Evolutionary conservation across 1,140 invertebrate species (phyloP), one percentile per base, ranked within the genome.

Genomic region (Drosophila biarmipes): DNA sequence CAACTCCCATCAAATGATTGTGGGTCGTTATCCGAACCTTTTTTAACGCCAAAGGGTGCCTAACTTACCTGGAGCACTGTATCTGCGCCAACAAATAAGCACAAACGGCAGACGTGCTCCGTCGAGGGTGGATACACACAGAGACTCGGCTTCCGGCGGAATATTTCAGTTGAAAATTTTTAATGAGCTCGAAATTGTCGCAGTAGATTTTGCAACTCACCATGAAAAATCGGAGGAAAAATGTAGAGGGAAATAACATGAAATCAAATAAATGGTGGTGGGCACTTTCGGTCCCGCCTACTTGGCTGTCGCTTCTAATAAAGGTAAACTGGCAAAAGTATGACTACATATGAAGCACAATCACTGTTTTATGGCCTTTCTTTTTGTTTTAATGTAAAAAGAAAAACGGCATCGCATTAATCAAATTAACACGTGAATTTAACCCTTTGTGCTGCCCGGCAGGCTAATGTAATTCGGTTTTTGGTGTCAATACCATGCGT

Each of bases 91-190:
- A 68, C 72, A 76, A 76, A 55, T 55, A 56, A 67, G 73, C 35
- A 57, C 54, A 64, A 35, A 43, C 49, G 48, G 56, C 64, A 63
- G 62, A 38, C 73, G 15, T 63, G 61, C 48, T 71, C 42, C 38
- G 52, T 53, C 49, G 45, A 45, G 64, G 63, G 43, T 55, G 57
- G 38, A 63, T 38, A 49, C 34, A 61, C 67, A 67, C 37, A 57
- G 31, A 51, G 17, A 56, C 38, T 54, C 54, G 46, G 79, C 76
- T 89, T 87, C 84, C 84, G 79, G 84, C 76, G 74, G 75, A 87
- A 82, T 82, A 87, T 87, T 87, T 87, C 84, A 87, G 84, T 89
- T 87, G 84, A 89, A 89, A 77, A 87, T 79, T 87, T 87, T 87
- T 87, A 87, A 87, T 87, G 84, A 87, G 84, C 84, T 84, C 73